Percentiles rank a stretch among this genome's conserved stretches.
Evolutionary conservation across 2,888 invertebrate species (phyloP).

Genomic region (Temnothorax ravouxi): DNA sequence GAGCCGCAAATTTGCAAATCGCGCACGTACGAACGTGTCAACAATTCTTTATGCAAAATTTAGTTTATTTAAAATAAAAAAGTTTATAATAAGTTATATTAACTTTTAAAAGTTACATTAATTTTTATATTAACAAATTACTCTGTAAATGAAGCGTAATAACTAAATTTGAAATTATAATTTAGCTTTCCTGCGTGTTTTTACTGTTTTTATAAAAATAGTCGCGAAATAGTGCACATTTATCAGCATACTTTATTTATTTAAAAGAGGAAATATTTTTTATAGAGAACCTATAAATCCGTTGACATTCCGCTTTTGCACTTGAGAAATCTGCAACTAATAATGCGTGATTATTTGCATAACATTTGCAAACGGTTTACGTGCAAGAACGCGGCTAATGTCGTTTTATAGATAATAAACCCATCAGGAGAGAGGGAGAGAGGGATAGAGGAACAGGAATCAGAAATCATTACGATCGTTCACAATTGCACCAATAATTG

Average conservation of each 20-base stretch:
- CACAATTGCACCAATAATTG: slow-evolving; percentile 36
- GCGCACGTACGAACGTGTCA: neutral
- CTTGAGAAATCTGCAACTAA: neutral
- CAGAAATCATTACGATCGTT: slow-evolving; percentile 30
- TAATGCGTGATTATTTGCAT: slow-evolving; percentile 8
- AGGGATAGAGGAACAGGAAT: neutral
- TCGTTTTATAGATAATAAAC: slow-evolving; percentile 4
- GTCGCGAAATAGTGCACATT: neutral
- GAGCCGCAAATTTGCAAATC: neutral
- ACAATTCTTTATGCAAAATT: neutral
- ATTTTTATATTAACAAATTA: slow-evolving; percentile 10
- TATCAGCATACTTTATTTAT: neutral
- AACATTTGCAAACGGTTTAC: neutral
- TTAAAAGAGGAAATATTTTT: slow-evolving; percentile 22
- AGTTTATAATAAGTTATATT: neutral
- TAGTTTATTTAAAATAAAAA: slow-evolving; percentile 1
- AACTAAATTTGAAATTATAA: slow-evolving; percentile 13
- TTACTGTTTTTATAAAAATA: slow-evolving; percentile 1
- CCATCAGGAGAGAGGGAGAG: neutral
- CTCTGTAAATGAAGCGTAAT: slow-evolving; percentile 1
- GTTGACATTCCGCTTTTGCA: neutral
- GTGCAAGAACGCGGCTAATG: neutral
- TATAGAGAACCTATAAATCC: neutral
- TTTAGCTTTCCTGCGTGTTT: neutral
- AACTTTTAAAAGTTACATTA: neutral